phyloP scores from a whole-genome alignment of 2,797 vertebrate genomes.

The Propithecus deckenii region DNA sequence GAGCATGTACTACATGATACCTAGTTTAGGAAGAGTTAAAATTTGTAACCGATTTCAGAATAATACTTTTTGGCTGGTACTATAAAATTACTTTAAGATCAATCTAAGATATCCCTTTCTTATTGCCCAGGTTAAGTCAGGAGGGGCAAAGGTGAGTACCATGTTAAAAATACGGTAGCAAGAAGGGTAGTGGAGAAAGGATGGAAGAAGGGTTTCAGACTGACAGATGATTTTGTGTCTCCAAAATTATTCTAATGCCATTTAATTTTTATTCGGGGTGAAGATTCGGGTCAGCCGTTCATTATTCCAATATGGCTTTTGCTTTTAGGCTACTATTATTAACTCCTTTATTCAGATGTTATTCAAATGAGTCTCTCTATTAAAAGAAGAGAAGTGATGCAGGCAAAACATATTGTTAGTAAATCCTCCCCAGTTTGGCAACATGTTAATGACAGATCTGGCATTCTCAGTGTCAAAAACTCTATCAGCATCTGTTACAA shows the following conservation, averaged over 20 bases:
- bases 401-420: slow-evolving; percentile 77
- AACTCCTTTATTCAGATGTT: slow-evolving; percentile 68
- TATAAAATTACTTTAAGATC: background rate
- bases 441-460: slow-evolving; percentile 50
- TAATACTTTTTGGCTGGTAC: background rate
- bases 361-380: slow-evolving; percentile 71
- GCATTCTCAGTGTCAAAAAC: slow-evolving; percentile 49
- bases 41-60: background rate
- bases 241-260: slow-evolving; percentile 60
- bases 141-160: background rate
- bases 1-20: background rate
- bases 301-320: slow-evolving; percentile 68
- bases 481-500: slow-evolving; percentile 75
- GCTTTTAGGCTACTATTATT: slow-evolving; percentile 69
- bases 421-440: slow-evolving; percentile 65
- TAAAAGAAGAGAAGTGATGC: slow-evolving; percentile 63
- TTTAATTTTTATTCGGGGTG: slow-evolving; percentile 66
- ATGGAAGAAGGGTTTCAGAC: background rate
- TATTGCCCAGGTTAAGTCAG: background rate
- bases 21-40: background rate
- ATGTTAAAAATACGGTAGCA: background rate
- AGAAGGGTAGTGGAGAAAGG: background rate
- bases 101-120: background rate
- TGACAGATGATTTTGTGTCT: slow-evolving; percentile 46
- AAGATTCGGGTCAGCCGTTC: slow-evolving; percentile 61